phyloP scores from a whole-genome alignment of 2,797 vertebrate genomes.

The Periophthalmus magnuspinnatus region DNA sequence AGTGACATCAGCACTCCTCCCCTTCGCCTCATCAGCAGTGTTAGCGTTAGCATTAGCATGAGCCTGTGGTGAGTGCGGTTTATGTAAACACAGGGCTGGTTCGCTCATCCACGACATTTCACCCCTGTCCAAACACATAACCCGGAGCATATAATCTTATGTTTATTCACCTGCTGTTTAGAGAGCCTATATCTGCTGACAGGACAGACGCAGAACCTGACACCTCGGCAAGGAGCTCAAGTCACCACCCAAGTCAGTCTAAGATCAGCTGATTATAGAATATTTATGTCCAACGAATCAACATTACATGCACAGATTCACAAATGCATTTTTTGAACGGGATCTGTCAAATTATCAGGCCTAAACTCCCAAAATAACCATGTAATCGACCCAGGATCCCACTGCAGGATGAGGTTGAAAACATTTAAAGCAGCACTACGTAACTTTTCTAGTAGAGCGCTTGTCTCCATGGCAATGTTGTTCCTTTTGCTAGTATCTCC shows the following conservation, averaged over 20 bases:
- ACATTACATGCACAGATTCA: no score
- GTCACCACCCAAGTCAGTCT: conserved; percentile 26
- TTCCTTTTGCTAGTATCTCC: no score
- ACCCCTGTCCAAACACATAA: conserved; percentile 52
- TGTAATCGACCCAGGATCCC: no score
- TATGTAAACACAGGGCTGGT: conserved; percentile 47
- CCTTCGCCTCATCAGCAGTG: conserved; percentile 19
- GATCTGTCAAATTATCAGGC: no score
- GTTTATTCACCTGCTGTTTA: conserved; percentile 8
- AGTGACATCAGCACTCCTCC: conserved; percentile 10
- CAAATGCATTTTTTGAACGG: no score
- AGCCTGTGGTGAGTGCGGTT: conserved; percentile 20
- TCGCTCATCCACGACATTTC: conserved; percentile 38
- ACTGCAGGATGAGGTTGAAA: no score
- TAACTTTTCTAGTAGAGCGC: no score
- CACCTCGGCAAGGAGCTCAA: conserved; percentile 21
- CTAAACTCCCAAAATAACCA: no score
- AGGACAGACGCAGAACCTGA: conserved; percentile 50
- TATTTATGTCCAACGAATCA: no score
- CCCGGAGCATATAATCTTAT: conserved; percentile 27
- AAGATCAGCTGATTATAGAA: conserved; percentile 7
- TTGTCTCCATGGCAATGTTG: no score
- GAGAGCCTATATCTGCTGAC: conserved; percentile 54
- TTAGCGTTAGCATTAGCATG: background rate
- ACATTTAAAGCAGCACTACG: no score